Conservation (phyloP, 2,113 vertebrate species). For the Aptenodytes patagonicus region DNA sequence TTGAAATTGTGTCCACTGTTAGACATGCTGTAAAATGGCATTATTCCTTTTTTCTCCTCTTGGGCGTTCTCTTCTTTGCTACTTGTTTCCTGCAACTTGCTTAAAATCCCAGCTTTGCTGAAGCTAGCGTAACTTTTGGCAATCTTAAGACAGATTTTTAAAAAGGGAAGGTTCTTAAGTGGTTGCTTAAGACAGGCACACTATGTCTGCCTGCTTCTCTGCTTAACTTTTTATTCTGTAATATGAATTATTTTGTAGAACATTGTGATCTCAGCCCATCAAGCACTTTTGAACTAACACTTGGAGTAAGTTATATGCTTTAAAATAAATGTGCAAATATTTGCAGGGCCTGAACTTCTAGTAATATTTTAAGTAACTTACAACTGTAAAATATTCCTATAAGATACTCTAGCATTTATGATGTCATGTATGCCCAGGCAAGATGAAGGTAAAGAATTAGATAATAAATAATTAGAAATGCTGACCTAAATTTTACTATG, state of each 20-base stretch:
- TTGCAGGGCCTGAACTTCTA: rapidly evolving
- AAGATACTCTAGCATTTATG: not conserved
- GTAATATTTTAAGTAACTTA: not conserved
- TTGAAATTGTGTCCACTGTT: not conserved
- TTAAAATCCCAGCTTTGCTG: not conserved
- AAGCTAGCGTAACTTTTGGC: not conserved
- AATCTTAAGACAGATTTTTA: not conserved
- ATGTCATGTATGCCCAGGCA: not conserved
- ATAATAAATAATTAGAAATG: not conserved
- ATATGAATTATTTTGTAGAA: not conserved
- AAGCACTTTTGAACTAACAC: not conserved
- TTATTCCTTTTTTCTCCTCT: not conserved
- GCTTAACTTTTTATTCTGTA: not conserved
- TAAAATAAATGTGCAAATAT: not conserved
- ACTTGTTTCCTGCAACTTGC: not conserved
- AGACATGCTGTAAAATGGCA: not conserved
- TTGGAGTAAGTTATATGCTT: not conserved
- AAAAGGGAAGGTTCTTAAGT: not conserved
- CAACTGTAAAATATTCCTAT: not conserved
- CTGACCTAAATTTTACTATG: not conserved
- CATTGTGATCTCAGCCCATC: not conserved
- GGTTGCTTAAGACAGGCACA: not conserved
- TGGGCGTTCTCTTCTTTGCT: not conserved
- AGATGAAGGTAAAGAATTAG: not conserved
- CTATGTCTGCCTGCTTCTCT: not conserved